Evolutionary conservation across 2,797 vertebrate species (phyloP), one percentile per base, ranked within the genome.

Genomic region (Alcedo atthis): DNA sequence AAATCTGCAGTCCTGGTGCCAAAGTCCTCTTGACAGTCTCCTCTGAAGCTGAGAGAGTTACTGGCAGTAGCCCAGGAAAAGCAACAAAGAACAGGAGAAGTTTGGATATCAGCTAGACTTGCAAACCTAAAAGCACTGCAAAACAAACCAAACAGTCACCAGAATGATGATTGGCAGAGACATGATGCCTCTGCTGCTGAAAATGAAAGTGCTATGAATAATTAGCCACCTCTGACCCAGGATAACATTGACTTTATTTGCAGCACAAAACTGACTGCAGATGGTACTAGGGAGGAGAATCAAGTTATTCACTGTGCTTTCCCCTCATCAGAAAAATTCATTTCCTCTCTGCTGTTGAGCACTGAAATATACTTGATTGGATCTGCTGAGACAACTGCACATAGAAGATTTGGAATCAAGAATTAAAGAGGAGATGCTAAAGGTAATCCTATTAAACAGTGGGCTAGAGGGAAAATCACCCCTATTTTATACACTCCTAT

Each of bases 161-260:
- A 81, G 73, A 45, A 40, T 12, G 43, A 85, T 76, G 82, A 95
- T 20, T 89, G 89, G 70, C 93, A 95, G 73, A 58, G 57, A 70
- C 55, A 21, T 35, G 81, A 49, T 43, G 51, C 70, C n/a, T 67
- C 30, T 75, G 33, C 33, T 75, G 81, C 92, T 94, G 55, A 62
- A 94, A 78, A 91, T 91, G 80, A 77, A 95, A 92, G 79, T 70
- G 87, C 59, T 83, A 25, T 79, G 94, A 95, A 93, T 93, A 96
- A 94, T 95, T 78, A 93, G 58, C 58, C 87, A 93, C 91, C 92
- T 92, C 82, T 95, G 92, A 95, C 93, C 92, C 73, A 45, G 77
- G 85, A 63, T 90, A 95, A 89, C 42, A 61, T 5, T 84, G 63
- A 45, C 82, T 90, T 75, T 59, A 67, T 93, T 84, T 87, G 80